Percentiles rank a stretch among this genome's conserved stretches.
Conservation (phyloP, 1,140 invertebrate genomes). For the Carcinoscorpius rotundicauda region DNA sequence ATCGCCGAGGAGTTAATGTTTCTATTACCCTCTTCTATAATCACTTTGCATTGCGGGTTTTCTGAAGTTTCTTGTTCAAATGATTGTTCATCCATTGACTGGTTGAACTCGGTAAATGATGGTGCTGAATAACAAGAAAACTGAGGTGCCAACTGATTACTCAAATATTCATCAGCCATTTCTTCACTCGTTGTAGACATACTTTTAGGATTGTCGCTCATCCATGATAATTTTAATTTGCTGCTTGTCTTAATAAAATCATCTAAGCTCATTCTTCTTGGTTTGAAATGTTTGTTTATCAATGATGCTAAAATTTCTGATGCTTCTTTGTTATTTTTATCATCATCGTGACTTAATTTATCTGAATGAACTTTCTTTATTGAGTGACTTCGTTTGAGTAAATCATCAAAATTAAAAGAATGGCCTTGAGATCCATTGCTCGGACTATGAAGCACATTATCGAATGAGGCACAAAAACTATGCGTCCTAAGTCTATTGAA, state of each 20-base stretch:
- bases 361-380: conserved; percentile 30
- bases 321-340: conserved; percentile 47
- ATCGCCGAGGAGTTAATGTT: too few species aligned
- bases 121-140: conserved; percentile 1
- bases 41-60: too few species aligned
- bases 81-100: conserved; percentile 15
- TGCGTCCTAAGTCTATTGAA: conserved; percentile 14
- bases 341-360: conserved; percentile 21
- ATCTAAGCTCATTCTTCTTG: conserved; percentile 32
- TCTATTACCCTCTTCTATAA: too few species aligned
- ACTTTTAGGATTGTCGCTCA: conserved; percentile 2
- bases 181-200: not conserved
- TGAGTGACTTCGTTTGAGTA: conserved; percentile 45
- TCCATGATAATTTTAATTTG: conserved; percentile 25
- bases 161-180: conserved; percentile 4
- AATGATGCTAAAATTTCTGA: conserved; percentile 50
- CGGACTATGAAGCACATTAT: conserved; percentile 8
- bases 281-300: conserved; percentile 36
- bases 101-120: conserved; percentile 14
- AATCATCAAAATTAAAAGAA: conserved; percentile 68
- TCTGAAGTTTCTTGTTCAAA: conserved; percentile 5
- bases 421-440: conserved; percentile 30
- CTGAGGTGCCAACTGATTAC: not conserved
- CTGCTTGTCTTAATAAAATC: conserved; percentile 53
- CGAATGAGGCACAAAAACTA: conserved; percentile 5